These are phyloP conservation scores for Melanotaenia trifasciata DNA, from an alignment of 2,797 vertebrate species.

Conservation along the genomic window DNA sequence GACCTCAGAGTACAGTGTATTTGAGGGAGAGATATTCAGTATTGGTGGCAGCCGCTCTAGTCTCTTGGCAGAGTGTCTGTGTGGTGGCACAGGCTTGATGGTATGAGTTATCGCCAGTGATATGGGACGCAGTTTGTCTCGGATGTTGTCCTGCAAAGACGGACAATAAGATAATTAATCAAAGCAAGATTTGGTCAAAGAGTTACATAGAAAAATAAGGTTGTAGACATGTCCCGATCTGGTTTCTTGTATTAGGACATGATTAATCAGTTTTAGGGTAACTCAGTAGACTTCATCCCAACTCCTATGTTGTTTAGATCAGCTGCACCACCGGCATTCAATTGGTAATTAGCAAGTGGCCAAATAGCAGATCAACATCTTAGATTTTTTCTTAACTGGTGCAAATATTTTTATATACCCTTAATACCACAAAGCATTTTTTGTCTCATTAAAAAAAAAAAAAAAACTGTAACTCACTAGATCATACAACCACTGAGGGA, in stretches of 20 bases:
- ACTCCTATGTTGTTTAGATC: neutral
- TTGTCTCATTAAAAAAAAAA: neutral
- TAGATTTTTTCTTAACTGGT: neutral
- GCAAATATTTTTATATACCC: neutral
- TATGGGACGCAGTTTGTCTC: constrained; percentile 93
- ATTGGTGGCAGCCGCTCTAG: constrained; percentile 85
- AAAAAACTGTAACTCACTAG: neutral
- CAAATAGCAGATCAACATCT: neutral
- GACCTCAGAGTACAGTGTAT: constrained; percentile 88
- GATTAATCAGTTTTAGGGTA: neutral
- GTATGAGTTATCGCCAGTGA: constrained; percentile 86
- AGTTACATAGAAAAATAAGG: neutral
- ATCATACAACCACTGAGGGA: neutral
- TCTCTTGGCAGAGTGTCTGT: constrained; percentile 73
- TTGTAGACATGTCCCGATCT: neutral
- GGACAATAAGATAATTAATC: neutral
- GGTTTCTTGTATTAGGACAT: neutral
- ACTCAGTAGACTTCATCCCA: neutral
- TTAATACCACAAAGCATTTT: neutral
- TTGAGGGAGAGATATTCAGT: constrained; percentile 85
- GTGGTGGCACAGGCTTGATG: constrained; percentile 81
- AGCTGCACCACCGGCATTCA: neutral
- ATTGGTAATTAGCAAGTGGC: neutral
- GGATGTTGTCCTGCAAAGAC: constrained; percentile 82
- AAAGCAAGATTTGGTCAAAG: neutral